Evolutionary conservation across 2,797 vertebrate genomes (phyloP).

Genomic region (Stomatorhinus walkeri): DNA sequence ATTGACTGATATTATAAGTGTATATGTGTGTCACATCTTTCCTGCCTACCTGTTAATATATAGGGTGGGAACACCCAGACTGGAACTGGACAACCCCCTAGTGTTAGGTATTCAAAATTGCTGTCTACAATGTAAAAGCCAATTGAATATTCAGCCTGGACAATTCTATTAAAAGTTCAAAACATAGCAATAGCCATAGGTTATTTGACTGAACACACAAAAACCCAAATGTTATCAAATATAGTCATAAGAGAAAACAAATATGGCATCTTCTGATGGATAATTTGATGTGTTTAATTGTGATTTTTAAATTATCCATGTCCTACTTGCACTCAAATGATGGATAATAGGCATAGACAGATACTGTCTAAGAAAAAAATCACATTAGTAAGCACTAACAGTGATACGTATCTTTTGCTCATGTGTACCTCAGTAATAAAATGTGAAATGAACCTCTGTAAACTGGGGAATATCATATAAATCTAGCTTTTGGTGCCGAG

Average conservation of each 20-base stretch:
- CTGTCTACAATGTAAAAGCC: not conserved
- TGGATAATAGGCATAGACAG: not conserved
- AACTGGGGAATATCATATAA: not conserved
- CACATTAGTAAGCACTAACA: not conserved
- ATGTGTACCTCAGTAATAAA: not conserved
- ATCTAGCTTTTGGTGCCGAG: not conserved
- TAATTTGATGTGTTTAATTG: not conserved
- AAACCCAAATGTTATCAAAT: not conserved
- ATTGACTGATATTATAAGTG: not conserved
- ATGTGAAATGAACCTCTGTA: not conserved
- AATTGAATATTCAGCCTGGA: not conserved
- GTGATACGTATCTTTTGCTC: not conserved
- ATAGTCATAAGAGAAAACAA: not conserved
- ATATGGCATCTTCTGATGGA: not conserved
- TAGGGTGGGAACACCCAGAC: not conserved
- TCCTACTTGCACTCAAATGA: not conserved
- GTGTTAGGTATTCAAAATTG: constrained; percentile 24
- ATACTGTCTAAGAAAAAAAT: not conserved
- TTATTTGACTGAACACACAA: not conserved
- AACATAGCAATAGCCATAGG: not conserved
- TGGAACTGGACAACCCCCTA: constrained; percentile 32
- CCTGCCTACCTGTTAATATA: not conserved
- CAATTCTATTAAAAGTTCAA: not conserved
- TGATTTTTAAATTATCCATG: not conserved
- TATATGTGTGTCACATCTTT: not conserved